Percentiles rank a stretch among this genome's conserved stretches.
phyloP scores from a whole-genome alignment of 1,140 invertebrate genomes.

The Euborellia annulipes region DNA sequence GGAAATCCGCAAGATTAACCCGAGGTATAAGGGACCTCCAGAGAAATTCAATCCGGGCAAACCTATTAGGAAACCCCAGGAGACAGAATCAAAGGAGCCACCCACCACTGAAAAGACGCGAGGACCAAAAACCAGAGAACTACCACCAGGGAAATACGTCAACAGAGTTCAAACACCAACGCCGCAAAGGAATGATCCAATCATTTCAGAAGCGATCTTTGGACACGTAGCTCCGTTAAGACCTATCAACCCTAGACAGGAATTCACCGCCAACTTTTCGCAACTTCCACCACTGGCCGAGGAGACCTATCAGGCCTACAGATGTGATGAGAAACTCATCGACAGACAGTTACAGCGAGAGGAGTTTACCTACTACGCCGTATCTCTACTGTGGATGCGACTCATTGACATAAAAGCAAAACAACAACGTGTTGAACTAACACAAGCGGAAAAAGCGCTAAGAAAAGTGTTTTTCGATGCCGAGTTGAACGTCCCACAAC shows the following conservation, averaged over 20 bases:
- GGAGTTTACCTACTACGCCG: conserved; percentile 12
- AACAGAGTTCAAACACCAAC: conserved; percentile 2
- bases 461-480: not conserved
- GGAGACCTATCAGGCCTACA: conserved; percentile 9
- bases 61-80: too few species aligned
- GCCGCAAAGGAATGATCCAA: conserved; percentile 13
- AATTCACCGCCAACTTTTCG: conserved; percentile 7
- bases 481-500: conserved; percentile 4
- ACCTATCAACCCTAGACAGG: conserved; percentile 13
- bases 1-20: too few species aligned
- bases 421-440: not conserved
- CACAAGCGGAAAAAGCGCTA: not conserved
- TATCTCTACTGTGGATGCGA: conserved; percentile 8
- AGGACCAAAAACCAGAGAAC: too few species aligned
- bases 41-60: too few species aligned
- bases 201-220: conserved; percentile 14
- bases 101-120: too few species aligned
- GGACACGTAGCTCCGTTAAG: conserved; percentile 12
- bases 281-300: conserved; percentile 8
- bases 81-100: too few species aligned
- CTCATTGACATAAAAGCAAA: conserved; percentile 12
- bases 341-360: conserved; percentile 7
- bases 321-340: conserved; percentile 10
- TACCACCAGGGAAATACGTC: too few species aligned
- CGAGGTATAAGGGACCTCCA: too few species aligned